Base-by-base conservation (phyloP, 2,888 invertebrate species). In the Malacosoma neustria region DNA sequence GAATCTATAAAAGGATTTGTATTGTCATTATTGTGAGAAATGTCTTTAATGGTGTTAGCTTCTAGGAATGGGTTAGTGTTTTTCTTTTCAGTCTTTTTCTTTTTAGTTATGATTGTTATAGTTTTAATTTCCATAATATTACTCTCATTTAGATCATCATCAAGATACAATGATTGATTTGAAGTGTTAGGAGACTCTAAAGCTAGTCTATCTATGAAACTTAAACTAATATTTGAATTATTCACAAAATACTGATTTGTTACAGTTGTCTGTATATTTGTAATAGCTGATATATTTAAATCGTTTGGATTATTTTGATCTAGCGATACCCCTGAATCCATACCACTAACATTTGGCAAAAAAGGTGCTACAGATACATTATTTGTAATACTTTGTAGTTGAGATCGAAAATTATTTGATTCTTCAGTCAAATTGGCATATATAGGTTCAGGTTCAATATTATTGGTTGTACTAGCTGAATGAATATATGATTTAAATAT, bases 101-200 rank as follows among this genome's bases (percentile, higher is more conserved):
- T 84, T 40, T 80, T 85, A 0, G 82, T 82, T 11, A 85, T 74
- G 7, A 82, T 79, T 32, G 84, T 85, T 2, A 87, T 86, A 1
- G 86, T 84, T 68, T 87, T 87, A 2, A 87, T 85, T 47, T 87
- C 87, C 87, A 87, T 87, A 13, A 87, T 87, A 42, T 87, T 87
- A 39, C 87, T 87, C 55, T 87, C 87, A 46, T 87, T 87, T 32
- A 87, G 60, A 53, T 87, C 87, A 49, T 87, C 87, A 39, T 87
- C 87, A 1, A 81, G 60, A 41, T 69, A 80, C 11, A 87, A 45
- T 0, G 84, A 82, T 46, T 74, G 74, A 14, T 81, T 79, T 1
- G 82, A 76, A 1, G 57, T 33, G 35, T 63, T 70, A 0, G 86
- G 82, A 0, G 82, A 82, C 32, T 86, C 72, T 32, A 86, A 43